Evolutionary conservation across 2,113 vertebrate species (phyloP), one percentile per base, ranked within the genome.

Genomic region (Macquaria australasica): DNA sequence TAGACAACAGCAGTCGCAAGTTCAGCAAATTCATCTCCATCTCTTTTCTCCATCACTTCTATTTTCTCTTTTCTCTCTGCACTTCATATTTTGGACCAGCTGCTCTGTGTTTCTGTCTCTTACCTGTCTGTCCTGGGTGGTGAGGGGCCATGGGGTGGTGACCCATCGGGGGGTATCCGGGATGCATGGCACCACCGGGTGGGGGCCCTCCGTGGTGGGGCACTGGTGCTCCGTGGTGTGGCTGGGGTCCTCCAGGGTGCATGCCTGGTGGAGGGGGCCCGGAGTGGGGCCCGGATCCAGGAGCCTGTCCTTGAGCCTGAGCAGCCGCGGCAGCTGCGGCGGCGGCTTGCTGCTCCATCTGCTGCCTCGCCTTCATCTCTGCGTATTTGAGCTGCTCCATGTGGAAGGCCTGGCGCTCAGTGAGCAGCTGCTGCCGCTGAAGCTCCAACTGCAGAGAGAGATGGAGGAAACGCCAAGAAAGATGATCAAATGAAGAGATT

Each of bases 351-450:
- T 99, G 98, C 88, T 99, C 98, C 96, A 99, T 97, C 93, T 99
- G 98, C 94, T 99, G 98, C 1, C 98, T 95, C 5, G 98, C 98
- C 85, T 99, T 96, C 45, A 99, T 87, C 83, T 99, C 98, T 0
- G 98, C 98, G 0, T 99, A 99, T n/a, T 98, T 99, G 25, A 99
- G 96, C 95, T 99, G 98, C 88, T 99, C 98, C 98, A 99, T 99
- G 97, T 99, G 98, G 92, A 99, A 99, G 4, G 98, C 98, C 94
- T 99, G 98, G 1, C 98, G 96, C 78, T 99, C 98, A 0, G 98
- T 98, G 81, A 99, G 96, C 85, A 99, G 89, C 95, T 99, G 98
- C 83, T 99, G 98, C 69, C 98, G 95, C 96, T 99, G 98, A 53
- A 99, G 97, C 93, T 99, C 98, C 87, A 99, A 74, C 98, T 99